Base-by-base conservation (phyloP, 2,888 invertebrate species). In the Monopis laevigella region DNA sequence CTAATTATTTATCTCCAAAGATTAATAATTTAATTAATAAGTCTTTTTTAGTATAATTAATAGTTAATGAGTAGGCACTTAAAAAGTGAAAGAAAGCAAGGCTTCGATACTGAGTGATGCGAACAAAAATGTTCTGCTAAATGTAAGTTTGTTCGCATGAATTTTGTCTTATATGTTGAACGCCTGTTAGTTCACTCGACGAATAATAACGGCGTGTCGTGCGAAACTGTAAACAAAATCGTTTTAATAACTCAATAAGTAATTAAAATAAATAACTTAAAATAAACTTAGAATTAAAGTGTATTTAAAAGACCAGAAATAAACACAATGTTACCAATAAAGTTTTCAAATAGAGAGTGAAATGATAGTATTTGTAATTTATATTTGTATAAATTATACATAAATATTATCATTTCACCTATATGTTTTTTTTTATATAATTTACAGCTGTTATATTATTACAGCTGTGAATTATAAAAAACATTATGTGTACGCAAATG, bases 121-220 rank as follows among this genome's bases (percentile, higher is more conserved):
- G n/a, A 10, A 26, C 11, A 13, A 32, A 11, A 24, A 18, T 47
- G 59, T 55, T 55, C 64, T 51, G 87, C 87, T 90, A 90, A 84
- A 90, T 90, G 83, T 86, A 90, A 63, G 90, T 90, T 78, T 90
- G 90, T 83, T 90, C 90, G 82, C 90, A 89, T 75, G 90, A 90
- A 71, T 90, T 90, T 75, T 90, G 89, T 59, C 90, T 85, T 72
- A 87, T 81, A 67, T 86, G 84, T 61, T 86, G 86, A 57, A 86
- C 86, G 62, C 86, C 87, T 67, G 84, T 85, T 59, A 90, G 84
- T 68, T 89, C 89, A 68, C 89, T 89, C 65, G 90, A 88, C 55
- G 90, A 90, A 82, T 90, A 90, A 85, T 90, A 90, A 55, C 89
- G 73, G 51, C 78, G 69, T 44, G 80, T 87, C 54, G 90, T 89